phyloP scores from a whole-genome alignment of 2,797 vertebrate genomes.

The Phrynocephalus guinanensis region DNA sequence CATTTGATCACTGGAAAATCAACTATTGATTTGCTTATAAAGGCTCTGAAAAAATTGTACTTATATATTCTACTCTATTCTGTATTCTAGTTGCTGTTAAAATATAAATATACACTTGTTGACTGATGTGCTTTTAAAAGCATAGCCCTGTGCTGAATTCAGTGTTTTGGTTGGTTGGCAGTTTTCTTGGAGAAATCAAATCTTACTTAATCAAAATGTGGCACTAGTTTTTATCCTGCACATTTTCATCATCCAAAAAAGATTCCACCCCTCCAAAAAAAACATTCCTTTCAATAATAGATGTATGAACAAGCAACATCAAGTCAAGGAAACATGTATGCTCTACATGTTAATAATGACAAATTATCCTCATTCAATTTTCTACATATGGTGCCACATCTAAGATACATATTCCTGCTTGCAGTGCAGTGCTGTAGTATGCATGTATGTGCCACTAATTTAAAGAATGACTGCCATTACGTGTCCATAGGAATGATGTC shows the following conservation, averaged over 20 bases:
- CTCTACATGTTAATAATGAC: conserved; percentile 16
- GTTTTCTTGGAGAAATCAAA: not conserved
- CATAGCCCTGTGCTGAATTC: not conserved
- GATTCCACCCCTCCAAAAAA: not conserved
- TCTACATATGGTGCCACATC: not conserved
- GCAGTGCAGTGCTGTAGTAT: not conserved
- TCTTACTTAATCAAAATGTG: not conserved
- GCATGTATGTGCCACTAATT: not conserved
- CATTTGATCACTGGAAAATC: no score
- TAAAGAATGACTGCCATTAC: not conserved
- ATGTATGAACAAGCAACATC: not conserved
- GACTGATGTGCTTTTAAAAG: not conserved
- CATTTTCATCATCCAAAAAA: not conserved
- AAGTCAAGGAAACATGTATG: conserved; percentile 25
- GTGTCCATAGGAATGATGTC: not conserved
- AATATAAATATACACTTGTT: not conserved
- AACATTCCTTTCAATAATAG: conserved; percentile 16
- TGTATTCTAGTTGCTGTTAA: not conserved
- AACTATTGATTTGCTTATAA: not conserved
- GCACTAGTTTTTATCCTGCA: not conserved
- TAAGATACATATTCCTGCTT: not conserved
- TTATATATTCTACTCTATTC: not conserved
- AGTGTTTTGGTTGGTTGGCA: not conserved
- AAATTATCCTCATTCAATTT: conserved; percentile 28
- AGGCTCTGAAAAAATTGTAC: not conserved